Evolutionary conservation across 2,113 vertebrate genomes (phyloP).

Genomic region (Alaudala cheleensis): DNA sequence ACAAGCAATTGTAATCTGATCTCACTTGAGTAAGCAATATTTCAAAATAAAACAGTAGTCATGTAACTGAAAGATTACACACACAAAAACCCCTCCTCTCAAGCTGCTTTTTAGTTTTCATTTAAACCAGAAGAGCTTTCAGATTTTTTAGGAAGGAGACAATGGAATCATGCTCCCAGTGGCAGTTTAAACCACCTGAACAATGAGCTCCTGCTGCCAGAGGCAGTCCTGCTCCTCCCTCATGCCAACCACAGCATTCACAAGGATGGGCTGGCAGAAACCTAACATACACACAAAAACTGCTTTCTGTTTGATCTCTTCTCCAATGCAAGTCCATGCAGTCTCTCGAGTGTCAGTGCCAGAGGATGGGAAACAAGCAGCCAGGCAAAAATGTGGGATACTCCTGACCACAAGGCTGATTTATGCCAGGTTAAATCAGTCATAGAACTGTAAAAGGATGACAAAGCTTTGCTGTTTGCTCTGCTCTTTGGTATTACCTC

Average conservation of each 20-base stretch:
- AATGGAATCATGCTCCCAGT: accelerated
- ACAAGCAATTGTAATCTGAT: neutral
- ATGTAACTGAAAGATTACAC: neutral
- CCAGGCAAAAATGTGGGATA: neutral
- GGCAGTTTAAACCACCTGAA: neutral
- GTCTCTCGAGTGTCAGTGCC: neutral
- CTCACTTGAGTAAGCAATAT: neutral
- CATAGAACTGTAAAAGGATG: neutral
- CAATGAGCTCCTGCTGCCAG: neutral
- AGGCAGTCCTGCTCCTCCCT: neutral
- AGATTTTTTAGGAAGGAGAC: neutral
- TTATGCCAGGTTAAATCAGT: neutral
- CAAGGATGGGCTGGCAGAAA: neutral
- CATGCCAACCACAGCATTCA: neutral
- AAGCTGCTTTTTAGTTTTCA: neutral
- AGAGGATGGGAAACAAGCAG: neutral
- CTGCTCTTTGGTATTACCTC: neutral
- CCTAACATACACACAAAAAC: neutral
- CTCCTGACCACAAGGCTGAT: neutral
- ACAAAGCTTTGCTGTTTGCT: neutral
- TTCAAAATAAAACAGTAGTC: neutral
- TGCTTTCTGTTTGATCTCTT: neutral
- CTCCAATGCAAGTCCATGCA: neutral
- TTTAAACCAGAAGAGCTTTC: neutral
- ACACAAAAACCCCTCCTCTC: neutral